Conservation (phyloP, 2,797 vertebrate genomes). For the Melopsittacus undulatus region DNA sequence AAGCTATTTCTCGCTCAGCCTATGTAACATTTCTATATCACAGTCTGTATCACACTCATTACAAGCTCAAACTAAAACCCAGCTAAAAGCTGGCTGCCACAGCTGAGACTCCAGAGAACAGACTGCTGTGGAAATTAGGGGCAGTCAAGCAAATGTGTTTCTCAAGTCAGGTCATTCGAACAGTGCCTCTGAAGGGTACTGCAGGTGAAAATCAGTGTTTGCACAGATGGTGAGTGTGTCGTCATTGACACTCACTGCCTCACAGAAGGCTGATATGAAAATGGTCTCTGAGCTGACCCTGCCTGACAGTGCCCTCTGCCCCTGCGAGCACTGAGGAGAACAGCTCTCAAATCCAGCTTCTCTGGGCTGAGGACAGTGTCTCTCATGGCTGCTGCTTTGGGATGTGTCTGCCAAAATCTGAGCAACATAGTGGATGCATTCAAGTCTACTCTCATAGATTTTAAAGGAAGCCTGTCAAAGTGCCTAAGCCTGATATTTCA, state of each 20-base stretch:
- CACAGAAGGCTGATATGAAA: not conserved
- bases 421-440: not conserved
- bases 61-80: not conserved
- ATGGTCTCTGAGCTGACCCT: not conserved
- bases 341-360: not conserved
- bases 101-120: not conserved
- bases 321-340: not conserved
- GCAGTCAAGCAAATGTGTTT: not conserved
- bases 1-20: not conserved
- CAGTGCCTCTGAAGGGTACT: not conserved
- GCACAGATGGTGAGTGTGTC: not conserved
- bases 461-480: conserved; percentile 47
- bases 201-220: conserved; percentile 8
- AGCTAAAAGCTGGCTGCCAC: not conserved
- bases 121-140: not conserved
- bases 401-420: conserved; percentile 35
- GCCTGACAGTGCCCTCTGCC: not conserved
- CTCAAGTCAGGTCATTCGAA: not conserved
- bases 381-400: not conserved
- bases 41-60: not conserved
- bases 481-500: conserved; percentile 13
- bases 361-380: not conserved
- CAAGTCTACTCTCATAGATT: conserved; percentile 1
- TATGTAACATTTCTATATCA: not conserved
- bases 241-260: not conserved